Evolutionary conservation across 2,888 invertebrate species (phyloP), one percentile per base, ranked within the genome.

Genomic region (Melanostoma scalare): DNA sequence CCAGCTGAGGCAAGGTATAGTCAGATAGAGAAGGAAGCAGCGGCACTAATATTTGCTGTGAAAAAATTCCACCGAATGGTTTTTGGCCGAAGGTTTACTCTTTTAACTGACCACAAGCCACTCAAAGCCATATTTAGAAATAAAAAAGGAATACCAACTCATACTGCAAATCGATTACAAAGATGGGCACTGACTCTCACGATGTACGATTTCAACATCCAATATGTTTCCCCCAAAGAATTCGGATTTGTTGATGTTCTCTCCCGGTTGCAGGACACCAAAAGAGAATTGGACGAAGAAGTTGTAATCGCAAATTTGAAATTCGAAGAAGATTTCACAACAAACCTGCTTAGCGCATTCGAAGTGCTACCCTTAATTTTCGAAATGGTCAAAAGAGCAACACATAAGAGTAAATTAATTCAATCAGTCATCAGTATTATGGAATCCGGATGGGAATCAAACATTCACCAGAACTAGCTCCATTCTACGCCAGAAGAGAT

Each of bases 1-100:
- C 52, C 50, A 40, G 77, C 88, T 9, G 88, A 89, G 81, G 77
- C 84, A 52, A 87, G 87, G 36, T 89, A 89, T 81, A 82, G 87
- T 20, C 88, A 89, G 85, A 86, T 48, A 8, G 44, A 44, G n/a
- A 44, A 44, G n/a, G 44, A 44, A n/a, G 44, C 44, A 3, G 9
- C n/a, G 6, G 44, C 9, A 9, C 44, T 44, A 4, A 44, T 44
- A 6, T 44, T 20, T 20, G 20, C 20, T 20, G 20, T 20, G 20
- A 20, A 20, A 20, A 20, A 20, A 20, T 38, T 38, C 6, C 38
- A 38, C 38, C 4, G 38, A 4, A 38, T 38, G 38, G 6, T 38
- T 38, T 38, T 38, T 38, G 4, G 75, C 1, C 38, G 1, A 6
- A 38, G 38, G 6, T 6, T 38, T 38, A 38, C 38, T 38, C 38